A percentile compares a stretch with the other conserved stretches of the same genome.
Evolutionary conservation across 30 jellyfish, hydroid and myxozoan genomes (phyloP).

Genomic region (Sanderia malayensis): DNA sequence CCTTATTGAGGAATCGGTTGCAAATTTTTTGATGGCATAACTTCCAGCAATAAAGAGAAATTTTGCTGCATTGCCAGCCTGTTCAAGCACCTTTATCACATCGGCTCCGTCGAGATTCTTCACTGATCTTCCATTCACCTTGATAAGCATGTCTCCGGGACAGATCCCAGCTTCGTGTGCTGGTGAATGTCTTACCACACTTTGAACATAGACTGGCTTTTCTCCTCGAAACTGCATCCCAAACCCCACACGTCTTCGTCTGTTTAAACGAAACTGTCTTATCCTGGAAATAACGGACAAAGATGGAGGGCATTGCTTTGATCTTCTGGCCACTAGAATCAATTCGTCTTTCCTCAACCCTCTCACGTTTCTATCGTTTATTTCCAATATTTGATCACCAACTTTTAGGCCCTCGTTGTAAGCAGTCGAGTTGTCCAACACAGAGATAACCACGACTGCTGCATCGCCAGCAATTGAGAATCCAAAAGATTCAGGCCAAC

Average conservation of each 20-base stretch:
- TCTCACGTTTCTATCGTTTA: conserved; percentile 56
- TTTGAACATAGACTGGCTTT: conserved; percentile 64
- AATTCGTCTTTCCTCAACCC: conserved; percentile 54
- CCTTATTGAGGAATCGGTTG: conserved; percentile 19
- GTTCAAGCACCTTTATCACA: conserved; percentile 33
- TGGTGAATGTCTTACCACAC: conserved; percentile 36
- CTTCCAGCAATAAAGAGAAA: conserved; percentile 62
- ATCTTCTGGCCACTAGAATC: conserved; percentile 39
- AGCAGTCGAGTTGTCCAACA: conserved; percentile 65
- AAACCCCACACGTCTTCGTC: conserved; percentile 35
- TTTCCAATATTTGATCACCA: conserved; percentile 77
- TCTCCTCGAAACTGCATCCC: conserved; percentile 50
- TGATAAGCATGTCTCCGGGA: conserved; percentile 72
- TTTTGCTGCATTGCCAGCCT: conserved; percentile 13
- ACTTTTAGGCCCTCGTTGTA: conserved; percentile 75
- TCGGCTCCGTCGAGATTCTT: conserved; percentile 12
- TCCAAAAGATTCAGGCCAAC: conserved; percentile 93
- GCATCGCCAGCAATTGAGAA: conserved; percentile 70
- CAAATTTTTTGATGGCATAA: conserved; percentile 27
- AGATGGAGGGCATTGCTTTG: conserved; percentile 74
- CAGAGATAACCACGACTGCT: conserved; percentile 69
- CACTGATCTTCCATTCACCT: conserved; percentile 66
- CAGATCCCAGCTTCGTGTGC: conserved; percentile 62
- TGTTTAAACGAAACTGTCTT: conserved; percentile 44
- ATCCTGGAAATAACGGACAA: conserved; percentile 75